phyloP scores from a whole-genome alignment of 2,888 invertebrate species.

The Salticus scenicus region DNA sequence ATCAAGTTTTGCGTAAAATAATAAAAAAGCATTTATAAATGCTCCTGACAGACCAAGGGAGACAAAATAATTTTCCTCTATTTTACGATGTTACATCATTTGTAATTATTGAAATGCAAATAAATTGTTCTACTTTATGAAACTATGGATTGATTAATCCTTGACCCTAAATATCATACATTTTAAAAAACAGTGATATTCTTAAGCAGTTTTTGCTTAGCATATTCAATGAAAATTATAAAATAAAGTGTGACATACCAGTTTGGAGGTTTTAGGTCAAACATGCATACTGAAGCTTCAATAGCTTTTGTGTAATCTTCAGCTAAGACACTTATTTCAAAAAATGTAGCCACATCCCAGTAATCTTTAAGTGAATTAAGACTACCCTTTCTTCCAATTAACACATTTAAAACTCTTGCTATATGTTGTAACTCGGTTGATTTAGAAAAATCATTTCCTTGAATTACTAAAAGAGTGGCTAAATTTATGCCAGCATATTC shows the following conservation, averaged over 20 bases:
- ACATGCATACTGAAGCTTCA: conserved; percentile 85
- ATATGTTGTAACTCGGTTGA: conserved; percentile 93
- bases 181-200: too few species aligned
- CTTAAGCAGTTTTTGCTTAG: too few species aligned
- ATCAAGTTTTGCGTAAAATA: too few species aligned
- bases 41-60: too few species aligned
- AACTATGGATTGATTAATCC: too few species aligned
- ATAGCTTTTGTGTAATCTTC: conserved; percentile 97
- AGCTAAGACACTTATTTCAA: conserved; percentile 97
- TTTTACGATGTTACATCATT: too few species aligned
- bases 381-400: conserved; percentile 98
- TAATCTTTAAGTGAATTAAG: conserved; percentile 94
- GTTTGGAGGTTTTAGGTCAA: conserved; percentile 78
- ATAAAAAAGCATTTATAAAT: too few species aligned
- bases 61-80: too few species aligned
- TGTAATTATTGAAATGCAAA: too few species aligned
- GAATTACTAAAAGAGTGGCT: conserved; percentile 96
- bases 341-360: conserved; percentile 99
- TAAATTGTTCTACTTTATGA: too few species aligned
- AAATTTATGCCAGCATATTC: conserved; percentile 99
- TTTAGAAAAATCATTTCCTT: conserved; percentile 94
- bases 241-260: conserved; percentile 75
- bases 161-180: too few species aligned
- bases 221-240: neutral
- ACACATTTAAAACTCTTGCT: conserved; percentile 95